These are phyloP conservation scores for Aricia artaxerxes DNA, from an alignment of 2,888 invertebrate genomes.

Conservation along the genomic window DNA sequence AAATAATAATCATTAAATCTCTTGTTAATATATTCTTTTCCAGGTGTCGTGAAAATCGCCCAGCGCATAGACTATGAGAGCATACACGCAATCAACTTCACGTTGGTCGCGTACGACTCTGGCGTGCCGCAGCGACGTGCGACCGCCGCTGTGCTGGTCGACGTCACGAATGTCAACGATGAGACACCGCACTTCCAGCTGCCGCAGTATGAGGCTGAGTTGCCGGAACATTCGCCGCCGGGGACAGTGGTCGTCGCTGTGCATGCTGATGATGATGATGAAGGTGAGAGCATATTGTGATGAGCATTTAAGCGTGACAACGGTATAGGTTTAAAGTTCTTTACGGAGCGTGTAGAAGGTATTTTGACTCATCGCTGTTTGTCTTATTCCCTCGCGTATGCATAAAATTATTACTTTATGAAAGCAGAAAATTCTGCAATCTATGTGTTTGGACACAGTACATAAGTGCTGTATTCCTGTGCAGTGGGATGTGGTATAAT, in stretches of 20 bases:
- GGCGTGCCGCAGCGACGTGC: conserved; percentile 92
- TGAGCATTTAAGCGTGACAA: too few relatives aligned
- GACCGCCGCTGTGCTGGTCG: conserved; percentile 87
- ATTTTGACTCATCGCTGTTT: too few relatives aligned
- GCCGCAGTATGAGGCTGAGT: conserved; percentile 83
- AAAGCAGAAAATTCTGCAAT: too few relatives aligned
- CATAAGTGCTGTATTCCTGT: too few relatives aligned
- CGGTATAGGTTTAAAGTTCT: too few relatives aligned
- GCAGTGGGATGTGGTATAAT: too few relatives aligned
- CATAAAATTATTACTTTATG: too few relatives aligned
- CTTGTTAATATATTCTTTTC: background rate
- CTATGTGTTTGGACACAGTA: too few relatives aligned
- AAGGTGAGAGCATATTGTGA: conserved; percentile 68
- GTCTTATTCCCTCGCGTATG: too few relatives aligned
- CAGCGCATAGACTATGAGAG: conserved; percentile 92
- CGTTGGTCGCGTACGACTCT: conserved; percentile 90
- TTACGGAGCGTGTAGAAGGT: too few relatives aligned
- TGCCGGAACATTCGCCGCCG: conserved; percentile 87
- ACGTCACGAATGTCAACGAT: conserved; percentile 92
- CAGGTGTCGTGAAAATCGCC: conserved; percentile 88
- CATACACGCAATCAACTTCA: conserved; percentile 87
- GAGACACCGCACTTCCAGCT: conserved; percentile 89
- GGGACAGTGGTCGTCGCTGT: conserved; percentile 88
- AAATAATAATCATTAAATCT: too few relatives aligned
- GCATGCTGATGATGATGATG: conserved; percentile 88